A percentile compares a stretch with the other conserved stretches of the same genome.
phyloP scores from a whole-genome alignment of 2,797 vertebrate genomes.

The Vultur gryphus region DNA sequence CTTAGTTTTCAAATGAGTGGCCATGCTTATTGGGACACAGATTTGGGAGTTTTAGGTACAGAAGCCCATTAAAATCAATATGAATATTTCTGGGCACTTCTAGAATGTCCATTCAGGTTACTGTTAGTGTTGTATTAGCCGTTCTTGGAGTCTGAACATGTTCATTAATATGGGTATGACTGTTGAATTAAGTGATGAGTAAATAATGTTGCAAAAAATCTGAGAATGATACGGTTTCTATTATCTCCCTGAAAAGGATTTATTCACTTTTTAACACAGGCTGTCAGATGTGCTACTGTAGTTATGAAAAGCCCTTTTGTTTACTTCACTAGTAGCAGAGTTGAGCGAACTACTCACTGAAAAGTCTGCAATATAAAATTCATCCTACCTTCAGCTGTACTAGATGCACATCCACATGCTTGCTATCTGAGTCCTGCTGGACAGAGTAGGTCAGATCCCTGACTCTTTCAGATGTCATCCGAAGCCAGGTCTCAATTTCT shows the following conservation, averaged over 20 bases:
- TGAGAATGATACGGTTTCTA: neutral
- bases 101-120: neutral
- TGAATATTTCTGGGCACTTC: neutral
- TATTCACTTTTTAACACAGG: neutral
- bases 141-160: neutral
- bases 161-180: neutral
- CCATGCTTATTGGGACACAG: accelerated
- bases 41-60: neutral
- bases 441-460: conserved; percentile 91
- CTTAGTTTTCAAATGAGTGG: neutral
- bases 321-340: neutral
- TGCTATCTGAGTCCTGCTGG: conserved; percentile 86
- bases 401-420: conserved; percentile 93
- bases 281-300: neutral
- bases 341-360: neutral
- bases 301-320: neutral
- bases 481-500: conserved; percentile 97
- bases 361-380: neutral
- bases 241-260: neutral
- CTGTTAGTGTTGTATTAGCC: neutral
- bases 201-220: neutral
- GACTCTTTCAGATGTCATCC: conserved; percentile 86
- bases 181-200: neutral
- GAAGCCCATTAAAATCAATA: neutral
- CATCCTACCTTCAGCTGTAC: conserved; percentile 93